Base-by-base conservation (phyloP, 2,888 invertebrate genomes). In the Drosophila barbarae region DNA sequence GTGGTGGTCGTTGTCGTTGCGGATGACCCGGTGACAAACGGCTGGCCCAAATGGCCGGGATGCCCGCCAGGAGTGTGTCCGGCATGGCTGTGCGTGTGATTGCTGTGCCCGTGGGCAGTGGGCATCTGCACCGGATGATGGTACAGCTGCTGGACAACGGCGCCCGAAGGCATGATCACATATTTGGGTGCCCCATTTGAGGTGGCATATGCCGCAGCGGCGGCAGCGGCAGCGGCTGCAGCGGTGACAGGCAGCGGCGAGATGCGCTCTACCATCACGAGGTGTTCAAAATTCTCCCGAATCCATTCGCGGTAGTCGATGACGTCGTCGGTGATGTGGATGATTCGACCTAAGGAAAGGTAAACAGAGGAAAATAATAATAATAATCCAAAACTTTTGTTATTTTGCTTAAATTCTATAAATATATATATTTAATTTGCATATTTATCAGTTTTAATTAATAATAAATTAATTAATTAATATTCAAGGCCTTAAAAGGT, bases 271-370 rank as follows among this genome's bases (percentile, higher is more conserved):
- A 87, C 79, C 54, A 87, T 73, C 44, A 86, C 85, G 58, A 87
- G 79, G 75, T 88, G 87, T 56, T 89, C 89, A 74, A 88, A 90
- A 58, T 87, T 88, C 42, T 89, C 89, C 49, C 88, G 87, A 66
- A 90, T 89, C 90, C 90, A 90, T 73, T 89, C 88, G 53, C 90
- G 89, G 89, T 92, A 92, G 88, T 92, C 92, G 84, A 92, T 91
- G 85, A 98, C 98, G 90, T 97, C 96, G 90, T 98, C 97, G 44
- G 98, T 97, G 61, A 98, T 95, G 83, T 96, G 93, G 83, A 98
- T 93, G 77, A 98, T 95, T 83, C 98, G 94, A 38, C 97, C 98
- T 87, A 42, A 0, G 23, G 9, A 1, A 26, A n/a, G 8, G 9
- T 0, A 7, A n/a, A 5, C 0, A 41, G 4, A 38, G 18, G 6